Evolutionary conservation across 2,113 vertebrate species (phyloP).

Genomic region (Peromyscus leucopus): DNA sequence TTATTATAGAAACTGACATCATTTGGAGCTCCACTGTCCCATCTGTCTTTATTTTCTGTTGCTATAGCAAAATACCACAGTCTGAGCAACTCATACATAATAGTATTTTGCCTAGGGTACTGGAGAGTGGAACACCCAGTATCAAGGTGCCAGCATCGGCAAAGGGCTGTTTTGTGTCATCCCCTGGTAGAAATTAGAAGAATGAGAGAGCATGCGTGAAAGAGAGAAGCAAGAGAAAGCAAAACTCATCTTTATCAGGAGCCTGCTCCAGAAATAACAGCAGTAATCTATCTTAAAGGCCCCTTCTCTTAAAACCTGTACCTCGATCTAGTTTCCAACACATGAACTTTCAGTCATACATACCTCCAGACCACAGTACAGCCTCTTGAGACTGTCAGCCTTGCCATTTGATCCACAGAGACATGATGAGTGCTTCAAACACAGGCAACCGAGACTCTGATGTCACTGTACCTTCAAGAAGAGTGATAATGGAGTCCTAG

Average conservation of each 20-base stretch:
- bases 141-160: not conserved
- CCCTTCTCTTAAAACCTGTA: not conserved
- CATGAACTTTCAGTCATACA: not conserved
- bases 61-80: not conserved
- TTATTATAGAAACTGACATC: conserved; percentile 56
- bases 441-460: not conserved
- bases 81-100: not conserved
- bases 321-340: not conserved
- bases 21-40: not conserved
- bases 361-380: not conserved
- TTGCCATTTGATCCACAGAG: not conserved
- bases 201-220: not conserved
- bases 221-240: not conserved
- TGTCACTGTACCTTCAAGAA: conserved; percentile 17
- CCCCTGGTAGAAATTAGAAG: not conserved
- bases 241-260: not conserved
- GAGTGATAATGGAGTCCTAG: not conserved
- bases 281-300: not conserved
- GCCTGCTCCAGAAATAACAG: not conserved
- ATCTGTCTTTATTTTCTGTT: conserved; percentile 38
- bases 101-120: not conserved
- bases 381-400: not conserved
- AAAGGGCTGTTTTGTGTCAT: not conserved
- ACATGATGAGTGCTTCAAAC: not conserved
- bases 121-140: not conserved